Percentiles rank a stretch among this genome's conserved stretches.
phyloP scores from a whole-genome alignment of 2,113 vertebrate genomes.

The Furnarius figulus region DNA sequence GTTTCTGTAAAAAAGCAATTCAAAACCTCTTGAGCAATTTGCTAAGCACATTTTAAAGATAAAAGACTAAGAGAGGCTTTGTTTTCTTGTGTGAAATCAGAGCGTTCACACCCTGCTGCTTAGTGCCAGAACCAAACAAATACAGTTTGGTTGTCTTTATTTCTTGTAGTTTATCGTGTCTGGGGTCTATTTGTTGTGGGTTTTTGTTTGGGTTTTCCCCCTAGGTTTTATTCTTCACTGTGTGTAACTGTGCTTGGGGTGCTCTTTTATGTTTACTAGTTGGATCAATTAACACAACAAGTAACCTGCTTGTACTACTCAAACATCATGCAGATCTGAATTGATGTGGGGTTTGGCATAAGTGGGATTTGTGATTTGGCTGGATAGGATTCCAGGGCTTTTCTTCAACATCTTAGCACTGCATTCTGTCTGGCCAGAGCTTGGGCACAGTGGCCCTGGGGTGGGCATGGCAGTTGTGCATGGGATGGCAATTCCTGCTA shows the following conservation, averaged over 20 bases:
- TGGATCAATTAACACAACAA: not conserved
- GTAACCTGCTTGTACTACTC: not conserved
- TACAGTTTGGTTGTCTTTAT: not conserved
- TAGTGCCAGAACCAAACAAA: not conserved
- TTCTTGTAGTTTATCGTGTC: not conserved
- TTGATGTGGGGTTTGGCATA: not conserved
- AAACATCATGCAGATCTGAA: not conserved
- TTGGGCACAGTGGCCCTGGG: not conserved
- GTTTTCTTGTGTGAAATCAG: not conserved
- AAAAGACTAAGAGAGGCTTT: not conserved
- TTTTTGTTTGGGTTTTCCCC: not conserved
- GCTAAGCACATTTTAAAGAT: not conserved
- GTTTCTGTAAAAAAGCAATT: not conserved
- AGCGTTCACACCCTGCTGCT: not conserved
- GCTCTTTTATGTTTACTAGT: not conserved
- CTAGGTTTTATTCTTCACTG: not conserved
- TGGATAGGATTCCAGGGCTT: not conserved
- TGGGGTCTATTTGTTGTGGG: not conserved
- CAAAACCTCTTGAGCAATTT: constrained; percentile 3
- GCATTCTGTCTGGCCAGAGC: not conserved
- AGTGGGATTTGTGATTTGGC: not conserved
- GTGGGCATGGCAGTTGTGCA: not conserved
- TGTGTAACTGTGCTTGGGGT: not conserved
- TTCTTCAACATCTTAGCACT: not conserved
- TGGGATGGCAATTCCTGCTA: not conserved